Conservation (phyloP, 1,140 invertebrate genomes). For the Plectus sambesii region DNA sequence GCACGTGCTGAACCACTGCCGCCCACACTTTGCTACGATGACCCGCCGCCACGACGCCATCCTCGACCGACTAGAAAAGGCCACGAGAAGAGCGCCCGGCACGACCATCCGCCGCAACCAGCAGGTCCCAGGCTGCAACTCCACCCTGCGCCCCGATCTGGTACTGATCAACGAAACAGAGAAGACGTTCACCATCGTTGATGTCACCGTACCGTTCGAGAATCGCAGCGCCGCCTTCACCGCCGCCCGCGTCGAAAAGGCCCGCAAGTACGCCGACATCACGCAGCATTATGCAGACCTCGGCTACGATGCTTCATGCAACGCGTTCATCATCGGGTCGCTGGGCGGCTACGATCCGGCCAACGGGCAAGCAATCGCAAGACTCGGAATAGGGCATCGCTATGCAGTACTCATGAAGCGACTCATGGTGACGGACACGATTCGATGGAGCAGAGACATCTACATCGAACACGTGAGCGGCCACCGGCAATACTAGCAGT, state of each 20-base stretch:
- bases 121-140: no score
- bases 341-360: conserved; percentile 8
- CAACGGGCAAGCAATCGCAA: background rate
- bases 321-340: conserved; percentile 11
- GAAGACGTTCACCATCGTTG: conserved; percentile 11
- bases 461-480: conserved; percentile 8
- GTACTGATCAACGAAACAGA: background rate
- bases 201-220: conserved; percentile 13
- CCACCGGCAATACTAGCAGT: no score
- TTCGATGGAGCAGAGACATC: conserved; percentile 1
- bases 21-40: no score
- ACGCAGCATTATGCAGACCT: background rate
- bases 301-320: conserved; percentile 5
- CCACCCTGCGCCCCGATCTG: conserved; percentile 9
- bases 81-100: no score
- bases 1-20: no score
- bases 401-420: conserved; percentile 13
- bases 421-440: conserved; percentile 11
- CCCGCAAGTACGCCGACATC: conserved; percentile 3
- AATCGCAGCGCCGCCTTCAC: conserved; percentile 13
- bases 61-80: no score
- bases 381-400: conserved; percentile 9
- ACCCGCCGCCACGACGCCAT: no score
- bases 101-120: no score
- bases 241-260: background rate